phyloP scores from a whole-genome alignment of 1,140 invertebrate genomes.

The Saccostrea echinata region DNA sequence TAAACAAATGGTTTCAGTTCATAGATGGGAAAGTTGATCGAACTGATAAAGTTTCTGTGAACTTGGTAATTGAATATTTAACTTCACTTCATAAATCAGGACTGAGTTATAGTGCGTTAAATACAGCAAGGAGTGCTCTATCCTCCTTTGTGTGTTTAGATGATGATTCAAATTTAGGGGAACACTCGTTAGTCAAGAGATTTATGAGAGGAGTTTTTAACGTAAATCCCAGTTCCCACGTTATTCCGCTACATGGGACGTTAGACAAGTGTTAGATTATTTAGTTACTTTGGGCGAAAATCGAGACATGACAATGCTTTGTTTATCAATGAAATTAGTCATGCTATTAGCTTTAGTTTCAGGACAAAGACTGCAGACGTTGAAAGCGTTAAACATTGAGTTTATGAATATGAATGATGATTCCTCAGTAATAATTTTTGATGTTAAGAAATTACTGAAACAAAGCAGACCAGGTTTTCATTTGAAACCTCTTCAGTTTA shows the following conservation, averaged over 20 bases:
- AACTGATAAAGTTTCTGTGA: conserved; percentile 30
- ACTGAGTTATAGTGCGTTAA: conserved; percentile 47
- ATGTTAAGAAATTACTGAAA: conserved; percentile 49
- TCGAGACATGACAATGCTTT: conserved; percentile 14
- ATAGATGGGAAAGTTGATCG: conserved; percentile 34
- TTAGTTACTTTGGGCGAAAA: conserved; percentile 27
- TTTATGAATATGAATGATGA: conserved; percentile 26
- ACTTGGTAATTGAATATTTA: conserved; percentile 49
- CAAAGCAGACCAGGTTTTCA: conserved; percentile 43
- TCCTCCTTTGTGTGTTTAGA: conserved; percentile 43
- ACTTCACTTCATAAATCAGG: conserved; percentile 46
- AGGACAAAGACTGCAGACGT: conserved; percentile 40
- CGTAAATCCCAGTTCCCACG: conserved; percentile 38
- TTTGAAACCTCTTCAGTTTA: neutral
- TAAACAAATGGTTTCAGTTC: conserved; percentile 48
- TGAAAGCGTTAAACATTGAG: conserved; percentile 9
- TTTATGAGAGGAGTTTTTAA: conserved; percentile 59
- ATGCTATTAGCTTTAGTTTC: conserved; percentile 41
- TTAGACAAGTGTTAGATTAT: conserved; percentile 48
- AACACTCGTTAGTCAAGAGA: conserved; percentile 45
- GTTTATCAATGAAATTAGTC: conserved; percentile 44
- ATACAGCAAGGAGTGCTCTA: conserved; percentile 39
- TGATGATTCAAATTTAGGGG: conserved; percentile 8
- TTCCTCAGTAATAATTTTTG: conserved; percentile 12
- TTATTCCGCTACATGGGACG: conserved; percentile 51